A percentile compares a stretch with the other conserved stretches of the same genome.
Conservation (phyloP, 2,113 vertebrate genomes). For the Acrocephalus kingi region DNA sequence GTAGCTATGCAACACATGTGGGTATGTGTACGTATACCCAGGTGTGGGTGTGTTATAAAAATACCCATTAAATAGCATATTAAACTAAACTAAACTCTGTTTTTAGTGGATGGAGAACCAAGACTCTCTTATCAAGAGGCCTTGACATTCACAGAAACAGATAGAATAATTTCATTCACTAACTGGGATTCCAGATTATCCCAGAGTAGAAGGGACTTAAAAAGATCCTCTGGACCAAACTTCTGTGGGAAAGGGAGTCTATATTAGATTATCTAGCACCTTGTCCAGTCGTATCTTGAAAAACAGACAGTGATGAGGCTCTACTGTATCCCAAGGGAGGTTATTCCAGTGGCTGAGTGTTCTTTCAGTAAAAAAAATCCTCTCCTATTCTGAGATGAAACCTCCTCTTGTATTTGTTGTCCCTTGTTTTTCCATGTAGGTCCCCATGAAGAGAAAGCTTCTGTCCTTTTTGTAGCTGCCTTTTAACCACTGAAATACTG, state of each 20-base stretch:
- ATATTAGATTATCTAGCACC: background rate
- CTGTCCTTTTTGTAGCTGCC: background rate
- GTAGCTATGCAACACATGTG: background rate
- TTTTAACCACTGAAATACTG: background rate
- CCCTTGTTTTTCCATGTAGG: background rate
- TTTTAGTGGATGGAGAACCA: background rate
- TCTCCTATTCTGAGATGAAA: background rate
- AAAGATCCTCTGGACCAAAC: background rate
- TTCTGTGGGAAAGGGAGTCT: background rate
- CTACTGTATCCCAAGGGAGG: rapidly evolving
- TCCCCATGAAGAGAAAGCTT: background rate
- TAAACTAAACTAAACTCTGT: background rate
- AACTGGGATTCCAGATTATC: background rate
- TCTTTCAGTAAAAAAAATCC: background rate
- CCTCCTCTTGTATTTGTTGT: background rate
- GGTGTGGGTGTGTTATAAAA: background rate
- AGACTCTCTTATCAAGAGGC: background rate
- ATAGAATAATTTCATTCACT: background rate
- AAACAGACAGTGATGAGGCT: background rate
- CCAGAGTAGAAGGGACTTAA: background rate
- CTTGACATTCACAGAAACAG: background rate
- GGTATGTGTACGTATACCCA: background rate
- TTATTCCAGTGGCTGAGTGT: background rate
- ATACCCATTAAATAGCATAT: background rate
- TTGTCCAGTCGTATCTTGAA: background rate